Evolutionary conservation across 2,888 invertebrate species (phyloP), one percentile per base, ranked within the genome.

Genomic region (Apamea sordens): DNA sequence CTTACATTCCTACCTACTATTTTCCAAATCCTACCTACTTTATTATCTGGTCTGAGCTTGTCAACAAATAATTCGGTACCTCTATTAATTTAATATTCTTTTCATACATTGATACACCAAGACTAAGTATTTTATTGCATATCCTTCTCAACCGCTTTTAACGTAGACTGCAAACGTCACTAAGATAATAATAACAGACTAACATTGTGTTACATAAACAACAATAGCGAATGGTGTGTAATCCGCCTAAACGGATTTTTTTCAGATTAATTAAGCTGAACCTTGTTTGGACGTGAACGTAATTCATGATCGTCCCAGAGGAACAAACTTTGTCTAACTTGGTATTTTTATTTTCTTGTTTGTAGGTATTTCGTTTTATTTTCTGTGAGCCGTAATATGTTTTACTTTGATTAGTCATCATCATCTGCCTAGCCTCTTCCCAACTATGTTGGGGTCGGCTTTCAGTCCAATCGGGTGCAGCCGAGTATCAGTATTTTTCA

Each of bases 241-340:
- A 68, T 65, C 47, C 15, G 36, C 87, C 47, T 85, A 67, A 78
- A 82, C 70, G 85, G 85, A 89, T 92, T 93, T 92, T 94, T 92
- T 93, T 92, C 85, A 93, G 92, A 94, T 94, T 93, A 94, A 94
- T 94, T 93, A 94, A 91, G 90, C 92, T 92, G 90, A 91, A 89
- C 84, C 89, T 80, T 90, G 90, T 92, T 93, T 91, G 91, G 90
- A 91, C 90, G 88, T 88, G 85, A 88, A 83, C 86, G 89, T 93
- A 92, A 93, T 94, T 93, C 93, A 90, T 91, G 90, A 87, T 86
- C 76, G 72, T 89, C 92, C 82, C 85, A 67, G 76, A 90, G 80
- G 90, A 90, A 87, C 70, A 83, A 89, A 91, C 82, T 90, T 91
- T 86, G 71, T 80, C 70, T 84, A 85, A 83, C 81, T 82, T 87